A percentile compares a stretch with the other conserved stretches of the same genome.
These are phyloP conservation scores for Drosophila quinaria DNA, from an alignment of 2,888 invertebrate genomes.

Conservation along the genomic window DNA sequence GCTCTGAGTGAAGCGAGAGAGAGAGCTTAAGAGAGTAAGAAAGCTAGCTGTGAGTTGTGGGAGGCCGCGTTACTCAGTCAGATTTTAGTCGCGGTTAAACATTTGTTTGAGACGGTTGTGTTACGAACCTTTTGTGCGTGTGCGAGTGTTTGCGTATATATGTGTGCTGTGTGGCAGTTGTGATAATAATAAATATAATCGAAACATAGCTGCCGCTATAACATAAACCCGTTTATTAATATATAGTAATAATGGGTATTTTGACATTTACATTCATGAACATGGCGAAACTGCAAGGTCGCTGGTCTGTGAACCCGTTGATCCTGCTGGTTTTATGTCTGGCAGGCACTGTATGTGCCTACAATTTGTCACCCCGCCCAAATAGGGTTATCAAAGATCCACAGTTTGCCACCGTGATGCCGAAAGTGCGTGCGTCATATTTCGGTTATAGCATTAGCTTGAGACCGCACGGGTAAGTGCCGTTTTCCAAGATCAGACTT, in stretches of 20 bases:
- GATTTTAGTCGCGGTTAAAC: constrained; percentile 38
- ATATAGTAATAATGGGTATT: constrained; percentile 10
- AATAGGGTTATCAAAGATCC: constrained; percentile 84
- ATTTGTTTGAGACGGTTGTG: constrained; percentile 43
- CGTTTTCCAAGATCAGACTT: constrained; percentile 41
- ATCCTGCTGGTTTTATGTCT: constrained; percentile 31
- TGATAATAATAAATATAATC: constrained; percentile 66
- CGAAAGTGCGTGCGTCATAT: constrained; percentile 84
- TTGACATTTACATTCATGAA: constrained; percentile 2
- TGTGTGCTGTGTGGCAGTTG: constrained; percentile 27
- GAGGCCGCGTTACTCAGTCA: constrained; percentile 1
- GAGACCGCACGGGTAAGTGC: constrained; percentile 83
- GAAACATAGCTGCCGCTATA: constrained; percentile 13
- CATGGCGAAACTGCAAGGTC: constrained; percentile 48
- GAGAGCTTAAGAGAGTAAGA: constrained; percentile 10
- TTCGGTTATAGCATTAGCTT: constrained; percentile 83
- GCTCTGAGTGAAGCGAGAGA: constrained; percentile 13
- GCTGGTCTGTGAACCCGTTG: constrained; percentile 8
- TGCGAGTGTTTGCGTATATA: constrained; percentile 9
- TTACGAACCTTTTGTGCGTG: background rate
- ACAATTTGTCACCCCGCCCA: constrained; percentile 85
- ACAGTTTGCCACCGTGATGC: constrained; percentile 70
- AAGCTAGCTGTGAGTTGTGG: constrained; percentile 28
- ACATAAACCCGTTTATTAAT: constrained; percentile 35
- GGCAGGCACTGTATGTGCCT: constrained; percentile 52